Conservation (phyloP, 2,797 vertebrate species). For the Tokudaia tokunoshimensis region DNA sequence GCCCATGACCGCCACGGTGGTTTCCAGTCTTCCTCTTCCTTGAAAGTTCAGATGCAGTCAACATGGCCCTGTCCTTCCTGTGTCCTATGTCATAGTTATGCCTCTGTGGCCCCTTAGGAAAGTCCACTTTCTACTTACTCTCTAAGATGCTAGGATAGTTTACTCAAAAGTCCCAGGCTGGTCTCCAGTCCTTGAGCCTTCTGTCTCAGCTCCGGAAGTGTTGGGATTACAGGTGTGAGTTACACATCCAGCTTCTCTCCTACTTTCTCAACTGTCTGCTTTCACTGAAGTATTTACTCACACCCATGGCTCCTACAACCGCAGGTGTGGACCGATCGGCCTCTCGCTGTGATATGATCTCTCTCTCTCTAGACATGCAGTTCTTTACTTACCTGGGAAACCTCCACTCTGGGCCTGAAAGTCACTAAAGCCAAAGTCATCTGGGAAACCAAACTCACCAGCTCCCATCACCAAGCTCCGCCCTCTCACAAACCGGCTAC, state of each 20-base stretch:
- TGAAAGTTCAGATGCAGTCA: neutral
- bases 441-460: constrained; percentile 5
- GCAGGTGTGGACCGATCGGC: neutral
- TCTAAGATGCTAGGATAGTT: neutral
- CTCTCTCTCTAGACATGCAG: neutral
- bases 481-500: neutral
- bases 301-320: neutral
- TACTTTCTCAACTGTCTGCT: neutral
- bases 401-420: neutral
- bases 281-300: neutral
- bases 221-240: neutral
- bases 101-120: neutral
- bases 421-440: neutral
- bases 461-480: neutral
- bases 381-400: neutral
- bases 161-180: neutral
- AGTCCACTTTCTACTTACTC: neutral
- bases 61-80: neutral
- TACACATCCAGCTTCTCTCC: too few species aligned
- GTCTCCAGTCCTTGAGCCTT: neutral
- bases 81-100: neutral
- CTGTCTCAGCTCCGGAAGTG: neutral
- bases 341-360: neutral
- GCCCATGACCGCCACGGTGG: neutral
- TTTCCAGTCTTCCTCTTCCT: constrained; percentile 12